Base-by-base conservation (phyloP, 1,140 invertebrate species). In the Epicauta chinensis region DNA sequence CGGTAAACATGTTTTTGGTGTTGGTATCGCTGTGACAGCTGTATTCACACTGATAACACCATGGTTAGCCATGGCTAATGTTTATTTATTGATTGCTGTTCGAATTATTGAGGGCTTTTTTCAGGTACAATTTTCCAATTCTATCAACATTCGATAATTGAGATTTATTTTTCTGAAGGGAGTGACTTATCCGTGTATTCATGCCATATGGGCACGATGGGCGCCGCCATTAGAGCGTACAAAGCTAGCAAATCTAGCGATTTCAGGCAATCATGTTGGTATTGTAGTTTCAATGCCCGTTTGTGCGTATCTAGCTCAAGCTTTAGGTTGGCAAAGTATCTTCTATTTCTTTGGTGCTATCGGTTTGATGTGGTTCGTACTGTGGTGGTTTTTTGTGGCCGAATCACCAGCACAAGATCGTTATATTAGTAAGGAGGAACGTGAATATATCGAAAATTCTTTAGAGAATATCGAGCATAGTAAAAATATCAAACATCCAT, bases 111-210 rank as follows among this genome's bases (percentile, higher is more conserved):
- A 94, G 73, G 93, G 93, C 38, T 68, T 96, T 31, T 92, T 87
- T 68, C 91, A 95, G 79, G 89, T 91, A 73, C n/a, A n/a, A n/a
- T 5, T 23, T 23, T 7, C 23, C 23, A 7, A 23, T 23, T 74
- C 74, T 60, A 0, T 23, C 23, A 23, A 23, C 0, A 5, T 23
- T 23, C 2, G 12, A 39, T 10, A n/a, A 13, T 15, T 17, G 4
- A 3, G 10, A 34, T 34, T n/a, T 12, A n/a, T n/a, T n/a, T n/a
- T n/a, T n/a, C n/a, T n/a, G n/a, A n/a, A 91, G 87, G 91, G 91
- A 37, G 91, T 94, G 0, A 91, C 89, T 1, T 94, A 91, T 71
- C 91, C 91, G 3, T 86, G 88, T 56, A 92, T 93, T 45, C 89
- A 93, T 68, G 85, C 86, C 6, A 81, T 93, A 16, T 92, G 91